These are phyloP conservation scores for Hydrozoanthus gracilis DNA, from an alignment of 92 coral and sea anemone species.

Conservation along the genomic window DNA sequence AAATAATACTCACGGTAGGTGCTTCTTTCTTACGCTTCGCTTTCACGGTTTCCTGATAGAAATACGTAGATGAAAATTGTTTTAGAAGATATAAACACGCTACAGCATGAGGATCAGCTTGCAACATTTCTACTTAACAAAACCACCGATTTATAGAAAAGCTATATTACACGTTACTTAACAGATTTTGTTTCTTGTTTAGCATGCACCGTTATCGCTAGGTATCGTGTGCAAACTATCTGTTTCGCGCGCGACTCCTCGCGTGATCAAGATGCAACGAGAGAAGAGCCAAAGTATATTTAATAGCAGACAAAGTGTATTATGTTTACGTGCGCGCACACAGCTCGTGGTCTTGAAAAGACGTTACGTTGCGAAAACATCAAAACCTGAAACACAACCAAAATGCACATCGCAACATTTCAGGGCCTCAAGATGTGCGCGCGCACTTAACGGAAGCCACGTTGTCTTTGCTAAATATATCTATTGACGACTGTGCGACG, in stretches of 20 bases:
- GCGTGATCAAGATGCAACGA: neutral
- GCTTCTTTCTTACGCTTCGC: constrained; percentile 36
- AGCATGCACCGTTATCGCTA: neutral
- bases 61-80: neutral
- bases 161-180: neutral
- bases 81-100: neutral
- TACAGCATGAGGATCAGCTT: neutral
- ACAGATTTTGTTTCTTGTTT: neutral
- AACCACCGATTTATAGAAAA: neutral
- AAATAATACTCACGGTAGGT: constrained; percentile 8
- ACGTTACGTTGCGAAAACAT: no score
- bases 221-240: neutral
- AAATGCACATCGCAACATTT: no score
- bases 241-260: neutral
- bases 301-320: no score
- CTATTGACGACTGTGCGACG: no score
- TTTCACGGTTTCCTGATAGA: constrained; percentile 27
- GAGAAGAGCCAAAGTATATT: no score
- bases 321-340: no score
- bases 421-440: no score
- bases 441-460: no score
- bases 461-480: no score
- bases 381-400: no score
- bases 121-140: neutral
- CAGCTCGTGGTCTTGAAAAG: no score